phyloP scores from a whole-genome alignment of 2,888 invertebrate genomes.

The Pristionchus entomophagus region DNA sequence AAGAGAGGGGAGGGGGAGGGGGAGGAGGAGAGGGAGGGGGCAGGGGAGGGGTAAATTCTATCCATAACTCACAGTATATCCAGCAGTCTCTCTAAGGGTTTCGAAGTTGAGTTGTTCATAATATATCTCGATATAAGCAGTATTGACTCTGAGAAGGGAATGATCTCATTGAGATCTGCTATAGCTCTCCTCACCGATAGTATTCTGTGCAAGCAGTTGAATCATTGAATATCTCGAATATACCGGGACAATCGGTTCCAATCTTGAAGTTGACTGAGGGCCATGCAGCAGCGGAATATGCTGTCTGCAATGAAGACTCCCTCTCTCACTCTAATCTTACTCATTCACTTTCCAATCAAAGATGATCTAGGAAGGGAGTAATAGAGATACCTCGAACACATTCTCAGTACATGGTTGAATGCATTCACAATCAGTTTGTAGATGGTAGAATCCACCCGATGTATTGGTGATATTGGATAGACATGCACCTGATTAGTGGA shows the following conservation, averaged over 20 bases:
- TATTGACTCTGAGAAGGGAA: slow-evolving; percentile 62
- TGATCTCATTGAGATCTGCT: no score
- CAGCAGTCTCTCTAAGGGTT: slow-evolving; percentile 74
- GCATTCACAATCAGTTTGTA: slow-evolving; percentile 68
- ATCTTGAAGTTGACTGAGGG: slow-evolving; percentile 74
- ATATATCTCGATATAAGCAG: slow-evolving; percentile 76
- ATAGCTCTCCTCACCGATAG: slow-evolving; percentile 55
- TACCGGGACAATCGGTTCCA: slow-evolving; percentile 70
- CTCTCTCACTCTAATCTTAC: no score
- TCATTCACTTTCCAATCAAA: no score
- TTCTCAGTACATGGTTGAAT: slow-evolving; percentile 72
- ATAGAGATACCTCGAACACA: slow-evolving; percentile 67
- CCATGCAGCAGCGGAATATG: slow-evolving; percentile 76
- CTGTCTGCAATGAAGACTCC: slow-evolving; percentile 60
- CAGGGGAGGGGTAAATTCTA: no score
- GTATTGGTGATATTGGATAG: slow-evolving; percentile 68
- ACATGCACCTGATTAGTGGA: slow-evolving; percentile 62
- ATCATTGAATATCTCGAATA: slow-evolving; percentile 70
- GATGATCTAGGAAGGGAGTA: no score
- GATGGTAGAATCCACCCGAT: slow-evolving; percentile 72
- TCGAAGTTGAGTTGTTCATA: slow-evolving; percentile 76
- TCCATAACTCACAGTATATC: slow-evolving; percentile 70
- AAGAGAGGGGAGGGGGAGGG: no score
- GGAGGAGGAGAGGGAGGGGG: no score
- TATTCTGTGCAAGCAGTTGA: slow-evolving; percentile 73